Conservation (phyloP, 2,113 vertebrate genomes). For the Galbula dea region DNA sequence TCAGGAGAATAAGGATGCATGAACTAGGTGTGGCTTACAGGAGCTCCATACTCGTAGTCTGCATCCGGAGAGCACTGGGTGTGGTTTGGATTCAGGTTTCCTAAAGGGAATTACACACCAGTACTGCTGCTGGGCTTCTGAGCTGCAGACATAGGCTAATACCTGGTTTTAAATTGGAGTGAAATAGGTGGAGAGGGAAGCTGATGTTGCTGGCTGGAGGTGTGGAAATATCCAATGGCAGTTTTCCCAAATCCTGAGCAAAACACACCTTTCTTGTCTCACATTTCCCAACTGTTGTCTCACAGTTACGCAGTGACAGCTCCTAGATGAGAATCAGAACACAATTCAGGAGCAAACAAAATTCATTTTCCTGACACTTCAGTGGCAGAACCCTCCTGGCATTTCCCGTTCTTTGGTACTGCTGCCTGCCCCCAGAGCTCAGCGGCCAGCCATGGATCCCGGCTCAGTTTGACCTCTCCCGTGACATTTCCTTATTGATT, state of each 20-base stretch:
- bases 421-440: neutral
- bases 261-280: neutral
- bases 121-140: neutral
- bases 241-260: neutral
- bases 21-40: neutral
- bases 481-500: constrained; percentile 72
- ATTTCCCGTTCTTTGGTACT: constrained; percentile 31
- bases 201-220: neutral
- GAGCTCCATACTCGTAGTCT: neutral
- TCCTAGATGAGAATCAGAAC: neutral
- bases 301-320: neutral
- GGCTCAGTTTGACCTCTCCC: constrained; percentile 53
- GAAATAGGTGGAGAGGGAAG: neutral
- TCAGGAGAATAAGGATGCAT: neutral
- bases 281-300: rapidly evolving
- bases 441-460: neutral
- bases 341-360: constrained; percentile 9
- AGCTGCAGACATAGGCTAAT: neutral
- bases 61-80: neutral
- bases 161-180: neutral
- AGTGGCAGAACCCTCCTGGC: neutral
- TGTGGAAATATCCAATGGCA: rapidly evolving
- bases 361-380: constrained; percentile 27
- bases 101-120: neutral
- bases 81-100: neutral